Evolutionary conservation across 2,113 vertebrate species (phyloP).

Genomic region (Clarias magur): DNA sequence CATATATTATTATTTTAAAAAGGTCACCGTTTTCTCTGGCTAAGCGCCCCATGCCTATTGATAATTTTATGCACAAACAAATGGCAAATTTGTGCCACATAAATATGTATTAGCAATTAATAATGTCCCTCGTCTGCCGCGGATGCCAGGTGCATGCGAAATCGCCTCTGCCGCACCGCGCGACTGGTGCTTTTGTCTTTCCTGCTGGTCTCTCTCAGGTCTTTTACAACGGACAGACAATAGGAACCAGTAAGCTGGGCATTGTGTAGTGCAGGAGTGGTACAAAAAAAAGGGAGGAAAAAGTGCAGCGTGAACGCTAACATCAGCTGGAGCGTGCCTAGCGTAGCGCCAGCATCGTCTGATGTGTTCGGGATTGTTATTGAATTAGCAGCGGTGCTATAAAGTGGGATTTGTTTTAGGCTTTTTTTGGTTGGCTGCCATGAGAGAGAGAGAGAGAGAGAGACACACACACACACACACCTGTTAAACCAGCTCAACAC

Average conservation of each 20-base stretch:
- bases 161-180: constrained; percentile 68
- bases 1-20: constrained; percentile 98
- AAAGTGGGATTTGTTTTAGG: constrained; percentile 33
- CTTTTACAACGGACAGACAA: constrained; percentile 78
- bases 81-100: constrained; percentile 99
- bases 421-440: constrained; percentile 4
- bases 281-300: not conserved
- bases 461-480: constrained; percentile 7
- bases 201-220: constrained; percentile 75
- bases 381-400: constrained; percentile 42
- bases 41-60: constrained; percentile 89
- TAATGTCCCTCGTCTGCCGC: constrained; percentile 88
- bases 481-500: constrained; percentile 37
- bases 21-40: constrained; percentile 98
- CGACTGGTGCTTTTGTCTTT: constrained; percentile 89
- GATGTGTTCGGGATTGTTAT: constrained; percentile 29
- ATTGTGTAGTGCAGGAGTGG: not conserved
- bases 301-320: constrained; percentile 19
- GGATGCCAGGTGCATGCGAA: constrained; percentile 91
- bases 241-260: constrained; percentile 52
- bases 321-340: constrained; percentile 45
- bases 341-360: constrained; percentile 29
- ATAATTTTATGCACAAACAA: constrained; percentile 99
- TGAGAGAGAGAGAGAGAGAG: constrained; percentile 10
- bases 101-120: constrained; percentile 99